Evolutionary conservation across 2,797 vertebrate species (phyloP).

Genomic region (Etheostoma nigrum): DNA sequence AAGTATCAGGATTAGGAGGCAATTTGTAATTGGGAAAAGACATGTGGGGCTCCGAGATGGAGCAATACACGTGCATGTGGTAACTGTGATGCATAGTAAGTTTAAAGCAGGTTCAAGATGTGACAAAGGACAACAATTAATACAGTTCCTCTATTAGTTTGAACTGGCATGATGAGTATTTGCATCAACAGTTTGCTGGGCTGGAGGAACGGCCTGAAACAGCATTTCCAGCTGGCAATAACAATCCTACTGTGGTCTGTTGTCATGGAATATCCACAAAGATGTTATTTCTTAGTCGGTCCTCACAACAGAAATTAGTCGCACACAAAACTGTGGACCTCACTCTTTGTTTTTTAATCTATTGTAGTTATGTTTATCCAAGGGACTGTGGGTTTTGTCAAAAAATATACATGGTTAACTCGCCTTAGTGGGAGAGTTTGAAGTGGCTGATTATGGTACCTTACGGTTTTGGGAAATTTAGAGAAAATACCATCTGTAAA

Average conservation of each 20-base stretch:
- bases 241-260: constrained; percentile 76
- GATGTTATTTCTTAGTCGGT: constrained; percentile 71
- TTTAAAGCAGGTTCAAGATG: constrained; percentile 72
- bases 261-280: constrained; percentile 82
- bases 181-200: constrained; percentile 61
- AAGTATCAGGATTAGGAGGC: constrained; percentile 39
- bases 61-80: constrained; percentile 61
- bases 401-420: constrained; percentile 60
- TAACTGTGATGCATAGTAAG: constrained; percentile 60
- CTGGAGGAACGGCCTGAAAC: constrained; percentile 65
- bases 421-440: constrained; percentile 49
- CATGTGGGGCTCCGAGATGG: constrained; percentile 48
- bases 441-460: constrained; percentile 59
- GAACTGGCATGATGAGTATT: constrained; percentile 71
- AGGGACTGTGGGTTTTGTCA: constrained; percentile 46
- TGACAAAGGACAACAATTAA: constrained; percentile 65
- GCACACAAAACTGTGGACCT: constrained; percentile 70
- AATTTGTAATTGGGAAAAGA: constrained; percentile 53
- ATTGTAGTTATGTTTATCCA: constrained; percentile 68
- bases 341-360: constrained; percentile 65
- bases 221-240: constrained; percentile 79
- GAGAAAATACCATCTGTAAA: constrained; percentile 38
- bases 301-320: constrained; percentile 64
- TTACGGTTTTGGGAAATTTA: constrained; percentile 51
- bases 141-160: constrained; percentile 64